Evolutionary conservation across 2,888 invertebrate genomes (phyloP).

Genomic region (Diaperis boleti): DNA sequence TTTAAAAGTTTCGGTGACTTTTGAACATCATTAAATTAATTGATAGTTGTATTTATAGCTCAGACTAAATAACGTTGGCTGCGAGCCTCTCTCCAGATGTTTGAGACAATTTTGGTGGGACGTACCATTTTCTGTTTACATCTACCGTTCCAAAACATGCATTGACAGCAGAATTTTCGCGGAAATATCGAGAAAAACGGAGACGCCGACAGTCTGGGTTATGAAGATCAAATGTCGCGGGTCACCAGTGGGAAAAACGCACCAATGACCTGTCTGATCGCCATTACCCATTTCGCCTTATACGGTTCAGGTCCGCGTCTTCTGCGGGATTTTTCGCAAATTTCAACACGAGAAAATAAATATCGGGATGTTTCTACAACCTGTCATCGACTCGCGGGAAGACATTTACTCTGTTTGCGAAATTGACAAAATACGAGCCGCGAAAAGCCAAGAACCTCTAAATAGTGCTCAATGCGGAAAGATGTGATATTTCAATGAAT

Average conservation of each 20-base stretch:
- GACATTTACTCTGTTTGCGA: neutral
- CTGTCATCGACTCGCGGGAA: neutral
- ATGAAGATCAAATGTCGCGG: constrained; percentile 7
- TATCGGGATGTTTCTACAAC: neutral
- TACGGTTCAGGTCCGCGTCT: neutral
- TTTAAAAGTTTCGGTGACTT: constrained; percentile 60
- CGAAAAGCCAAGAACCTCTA: neutral
- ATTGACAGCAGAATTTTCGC: constrained; percentile 10
- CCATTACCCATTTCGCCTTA: constrained; percentile 14
- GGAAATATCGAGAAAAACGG: neutral
- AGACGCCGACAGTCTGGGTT: neutral
- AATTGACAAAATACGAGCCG: neutral
- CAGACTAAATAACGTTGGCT: constrained; percentile 61
- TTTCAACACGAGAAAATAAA: neutral
- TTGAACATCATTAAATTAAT: constrained; percentile 63
- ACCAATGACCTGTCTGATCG: constrained; percentile 5
- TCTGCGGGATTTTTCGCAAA: neutral
- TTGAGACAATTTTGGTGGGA: constrained; percentile 55
- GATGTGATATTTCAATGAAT: neutral
- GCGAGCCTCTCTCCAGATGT: constrained; percentile 55
- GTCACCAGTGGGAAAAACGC: neutral
- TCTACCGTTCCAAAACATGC: constrained; percentile 25
- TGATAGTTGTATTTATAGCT: constrained; percentile 63
- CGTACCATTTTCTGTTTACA: constrained; percentile 54
- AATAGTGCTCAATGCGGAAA: neutral